Evolutionary conservation across 1,140 invertebrate genomes (phyloP).

Genomic region (Liolophura sinensis): DNA sequence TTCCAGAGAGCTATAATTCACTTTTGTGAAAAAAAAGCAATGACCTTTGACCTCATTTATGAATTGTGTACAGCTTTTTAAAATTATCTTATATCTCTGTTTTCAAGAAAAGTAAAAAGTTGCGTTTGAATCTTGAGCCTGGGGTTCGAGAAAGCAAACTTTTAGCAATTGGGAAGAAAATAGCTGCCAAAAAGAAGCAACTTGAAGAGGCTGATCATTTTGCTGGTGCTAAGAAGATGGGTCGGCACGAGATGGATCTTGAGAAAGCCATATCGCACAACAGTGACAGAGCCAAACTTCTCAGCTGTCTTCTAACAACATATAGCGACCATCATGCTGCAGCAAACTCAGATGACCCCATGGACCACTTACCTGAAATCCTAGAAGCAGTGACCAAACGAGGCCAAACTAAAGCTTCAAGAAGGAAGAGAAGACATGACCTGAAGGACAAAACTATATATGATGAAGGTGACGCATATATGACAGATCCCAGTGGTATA

Average conservation of each 20-base stretch:
- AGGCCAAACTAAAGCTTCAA: too few species aligned
- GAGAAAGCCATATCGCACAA: conserved; percentile 33
- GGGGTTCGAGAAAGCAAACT: conserved; percentile 20
- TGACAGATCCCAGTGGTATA: too few species aligned
- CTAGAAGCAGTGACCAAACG: conserved; percentile 14
- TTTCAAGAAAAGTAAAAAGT: background rate
- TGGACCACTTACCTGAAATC: conserved; percentile 38
- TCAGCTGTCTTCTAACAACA: conserved; percentile 20
- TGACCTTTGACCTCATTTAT: background rate
- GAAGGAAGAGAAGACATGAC: too few species aligned
- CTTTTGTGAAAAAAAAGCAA: background rate
- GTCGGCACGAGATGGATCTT: conserved; percentile 42
- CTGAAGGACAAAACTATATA: too few species aligned
- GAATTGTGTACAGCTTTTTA: background rate
- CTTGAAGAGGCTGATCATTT: conserved; percentile 30
- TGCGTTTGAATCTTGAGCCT: conserved; percentile 21
- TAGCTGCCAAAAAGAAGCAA: conserved; percentile 23
- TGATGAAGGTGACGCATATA: too few species aligned
- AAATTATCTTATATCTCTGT: conserved; percentile 8
- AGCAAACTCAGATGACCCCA: conserved; percentile 28
- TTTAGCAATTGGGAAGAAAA: conserved; percentile 39
- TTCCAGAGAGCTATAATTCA: background rate
- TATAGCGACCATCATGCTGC: conserved; percentile 3
- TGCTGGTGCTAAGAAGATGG: conserved; percentile 27
- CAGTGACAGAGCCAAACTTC: conserved; percentile 20